phyloP scores from a whole-genome alignment of 2,113 vertebrate genomes.

The Chloropsis cyanopogon region DNA sequence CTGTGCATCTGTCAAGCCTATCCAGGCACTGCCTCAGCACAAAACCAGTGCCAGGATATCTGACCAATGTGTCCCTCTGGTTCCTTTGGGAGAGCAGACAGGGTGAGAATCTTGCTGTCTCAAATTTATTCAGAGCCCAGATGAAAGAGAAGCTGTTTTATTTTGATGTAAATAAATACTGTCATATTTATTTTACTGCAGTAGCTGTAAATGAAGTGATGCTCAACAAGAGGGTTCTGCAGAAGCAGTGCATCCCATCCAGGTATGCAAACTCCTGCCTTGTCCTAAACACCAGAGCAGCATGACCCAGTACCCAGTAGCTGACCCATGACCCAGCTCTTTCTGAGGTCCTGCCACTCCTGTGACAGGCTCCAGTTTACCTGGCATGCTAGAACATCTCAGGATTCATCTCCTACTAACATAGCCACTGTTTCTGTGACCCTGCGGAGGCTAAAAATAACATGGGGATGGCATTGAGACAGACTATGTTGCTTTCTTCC shows the following conservation, averaged over 20 bases:
- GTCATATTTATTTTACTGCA: not conserved
- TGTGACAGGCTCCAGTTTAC: not conserved
- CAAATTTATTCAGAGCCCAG: not conserved
- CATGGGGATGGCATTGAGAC: not conserved
- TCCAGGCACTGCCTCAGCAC: not conserved
- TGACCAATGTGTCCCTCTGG: not conserved
- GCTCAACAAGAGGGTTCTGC: not conserved
- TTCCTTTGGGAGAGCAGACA: not conserved
- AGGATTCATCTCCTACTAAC: not conserved
- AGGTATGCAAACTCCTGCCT: not conserved
- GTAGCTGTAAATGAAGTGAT: not conserved
- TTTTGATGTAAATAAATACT: not conserved
- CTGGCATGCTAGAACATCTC: not conserved
- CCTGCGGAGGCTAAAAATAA: not conserved
- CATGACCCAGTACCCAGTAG: not conserved
- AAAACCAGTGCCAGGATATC: constrained; percentile 39
- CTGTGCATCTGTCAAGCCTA: constrained; percentile 14
- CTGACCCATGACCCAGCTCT: not conserved
- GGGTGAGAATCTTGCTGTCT: not conserved
- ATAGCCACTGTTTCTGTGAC: not conserved
- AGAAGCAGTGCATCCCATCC: not conserved
- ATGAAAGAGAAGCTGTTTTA: not conserved
- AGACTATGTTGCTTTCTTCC: not conserved
- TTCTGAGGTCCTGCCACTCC: not conserved
- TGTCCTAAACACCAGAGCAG: not conserved